Percentiles rank a stretch among this genome's conserved stretches.
phyloP scores from a whole-genome alignment of 2,113 vertebrate species.

The Galeopterus variegatus region DNA sequence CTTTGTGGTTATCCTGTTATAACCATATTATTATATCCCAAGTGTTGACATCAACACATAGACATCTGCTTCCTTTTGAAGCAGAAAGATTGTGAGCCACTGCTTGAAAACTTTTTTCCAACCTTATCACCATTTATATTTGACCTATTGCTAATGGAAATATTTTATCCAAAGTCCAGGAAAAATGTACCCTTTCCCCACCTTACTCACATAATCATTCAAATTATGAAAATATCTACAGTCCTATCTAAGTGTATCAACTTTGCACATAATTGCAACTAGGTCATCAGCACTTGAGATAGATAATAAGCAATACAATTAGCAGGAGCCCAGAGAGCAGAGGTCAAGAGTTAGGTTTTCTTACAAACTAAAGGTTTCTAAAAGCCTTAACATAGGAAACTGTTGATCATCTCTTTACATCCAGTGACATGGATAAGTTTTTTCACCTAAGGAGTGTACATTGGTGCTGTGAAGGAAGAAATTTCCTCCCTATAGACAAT shows the following conservation, averaged over 20 bases:
- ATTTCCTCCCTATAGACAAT: constrained; percentile 5
- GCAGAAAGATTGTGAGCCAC: neutral
- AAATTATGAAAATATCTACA: constrained; percentile 53
- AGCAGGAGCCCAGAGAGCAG: constrained; percentile 27
- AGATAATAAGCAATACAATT: constrained; percentile 23
- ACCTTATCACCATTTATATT: constrained; percentile 30
- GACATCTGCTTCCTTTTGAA: constrained; percentile 18
- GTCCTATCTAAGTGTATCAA: constrained; percentile 45
- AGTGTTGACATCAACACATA: neutral
- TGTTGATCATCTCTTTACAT: constrained; percentile 16
- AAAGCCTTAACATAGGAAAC: constrained; percentile 61
- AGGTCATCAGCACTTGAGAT: constrained; percentile 56
- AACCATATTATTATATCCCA: neutral
- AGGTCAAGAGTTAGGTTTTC: constrained; percentile 54
- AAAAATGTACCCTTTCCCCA: constrained; percentile 32
- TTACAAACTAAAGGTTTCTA: constrained; percentile 32
- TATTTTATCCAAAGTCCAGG: constrained; percentile 3
- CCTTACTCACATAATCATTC: constrained; percentile 41
- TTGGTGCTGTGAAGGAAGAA: neutral
- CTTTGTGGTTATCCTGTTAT: neutral
- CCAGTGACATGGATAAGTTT: neutral
- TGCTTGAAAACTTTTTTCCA: constrained; percentile 44
- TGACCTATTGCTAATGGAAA: constrained; percentile 56
- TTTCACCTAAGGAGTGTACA: neutral
- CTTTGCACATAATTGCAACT: constrained; percentile 14